Evolutionary conservation across 2,797 vertebrate species (phyloP), one percentile per base, ranked within the genome.

Genomic region (Neostethus bicornis): DNA sequence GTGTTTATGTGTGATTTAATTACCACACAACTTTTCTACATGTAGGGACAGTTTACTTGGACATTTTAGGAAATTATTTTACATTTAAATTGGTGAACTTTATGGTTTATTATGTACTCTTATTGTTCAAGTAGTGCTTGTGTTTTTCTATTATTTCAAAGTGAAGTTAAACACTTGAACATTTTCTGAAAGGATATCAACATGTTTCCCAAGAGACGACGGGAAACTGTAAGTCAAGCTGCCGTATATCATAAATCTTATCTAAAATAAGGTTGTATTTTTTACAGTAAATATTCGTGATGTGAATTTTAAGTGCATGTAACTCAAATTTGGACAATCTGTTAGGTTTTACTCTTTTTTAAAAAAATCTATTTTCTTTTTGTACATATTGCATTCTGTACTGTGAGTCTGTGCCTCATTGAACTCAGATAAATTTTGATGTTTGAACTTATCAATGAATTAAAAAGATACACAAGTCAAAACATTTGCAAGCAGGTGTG

Each of bases 401-500:
- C 43, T 61, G 70, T 78, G 71, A 58, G 59, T 57, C 61, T 60
- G 80, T 81, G 82, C 72, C 73, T 86, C 82, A 69, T 61, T 71
- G 49, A 14, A 70, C 54, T 71, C 80, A 73, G 66, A 61, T 77
- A 73, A 70, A 59, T 70, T 74, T 79, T 53, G 66, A 73, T 83
- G 86, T 88, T 81, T 70, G 25, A 82, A 71, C 50, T 75, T 57
- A 74, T 78, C 66, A 49, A 66, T 70, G 53, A 72, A 88, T 83
- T 85, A 88, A 87, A 88, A 64, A 73, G 46, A 63, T 77, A 62
- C 66, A 45, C 53, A 59, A 57, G 44, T 60, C 42, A 43, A 46
- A 47, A 38, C 35, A 51, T 68, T 1, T 75, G 59, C 25, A 46
- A 64, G 11, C 32, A 37, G 21, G 20, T 34, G 19, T 28, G 56